These are phyloP conservation scores for Sepioteuthis lessoniana DNA, from an alignment of 2,888 invertebrate species.

Conservation along the genomic window DNA sequence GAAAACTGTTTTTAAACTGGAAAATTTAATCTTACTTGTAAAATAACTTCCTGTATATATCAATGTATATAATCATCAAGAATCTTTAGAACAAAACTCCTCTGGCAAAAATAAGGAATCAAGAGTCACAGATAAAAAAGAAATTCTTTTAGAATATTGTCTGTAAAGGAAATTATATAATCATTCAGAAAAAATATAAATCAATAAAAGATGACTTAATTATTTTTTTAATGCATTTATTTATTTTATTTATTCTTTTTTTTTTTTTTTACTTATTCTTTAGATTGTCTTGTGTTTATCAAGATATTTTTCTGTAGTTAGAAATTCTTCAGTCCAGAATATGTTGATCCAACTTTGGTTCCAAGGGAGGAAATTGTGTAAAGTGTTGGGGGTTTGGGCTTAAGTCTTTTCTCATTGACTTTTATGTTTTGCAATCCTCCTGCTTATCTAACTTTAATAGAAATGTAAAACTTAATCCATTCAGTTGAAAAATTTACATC, in stretches of 20 bases:
- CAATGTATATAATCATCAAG: too few species aligned
- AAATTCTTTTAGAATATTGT: neutral
- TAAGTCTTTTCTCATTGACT: neutral
- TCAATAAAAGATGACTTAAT: neutral
- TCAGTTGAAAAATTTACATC: neutral
- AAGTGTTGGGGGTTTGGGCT: neutral
- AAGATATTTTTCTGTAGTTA: too few species aligned
- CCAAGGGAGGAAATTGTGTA: neutral
- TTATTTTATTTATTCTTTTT: too few species aligned
- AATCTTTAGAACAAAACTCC: too few species aligned
- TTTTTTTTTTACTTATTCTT: too few species aligned
- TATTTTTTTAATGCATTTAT: too few species aligned
- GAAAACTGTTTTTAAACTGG: too few species aligned
- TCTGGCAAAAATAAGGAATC: neutral
- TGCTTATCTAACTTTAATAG: neutral
- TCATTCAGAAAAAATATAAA: neutral
- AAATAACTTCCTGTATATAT: too few species aligned
- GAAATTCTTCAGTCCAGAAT: too few species aligned
- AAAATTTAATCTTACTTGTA: too few species aligned
- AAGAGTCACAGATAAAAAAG: neutral
- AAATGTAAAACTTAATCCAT: constrained; percentile 33
- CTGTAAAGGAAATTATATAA: neutral
- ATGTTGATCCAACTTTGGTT: neutral
- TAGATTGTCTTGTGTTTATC: too few species aligned
- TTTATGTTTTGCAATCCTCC: neutral